These are phyloP conservation scores for Coryphaenoides rupestris DNA, from an alignment of 2,113 vertebrate species.

Conservation along the genomic window DNA sequence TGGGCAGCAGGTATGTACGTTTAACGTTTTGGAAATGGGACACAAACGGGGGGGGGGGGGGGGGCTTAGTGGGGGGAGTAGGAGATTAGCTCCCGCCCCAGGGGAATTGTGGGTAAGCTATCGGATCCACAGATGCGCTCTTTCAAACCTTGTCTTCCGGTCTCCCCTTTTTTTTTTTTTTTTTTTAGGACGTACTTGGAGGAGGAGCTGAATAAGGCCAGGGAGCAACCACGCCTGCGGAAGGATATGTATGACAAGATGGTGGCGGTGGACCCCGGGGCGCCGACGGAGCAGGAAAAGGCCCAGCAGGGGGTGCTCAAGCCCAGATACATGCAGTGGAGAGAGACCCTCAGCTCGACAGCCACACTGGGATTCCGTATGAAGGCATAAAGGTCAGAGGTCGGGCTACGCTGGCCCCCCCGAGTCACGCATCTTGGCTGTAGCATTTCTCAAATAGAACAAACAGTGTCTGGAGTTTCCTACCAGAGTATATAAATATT, in stretches of 20 bases:
- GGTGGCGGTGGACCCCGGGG: conserved; percentile 83
- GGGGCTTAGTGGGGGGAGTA: background rate
- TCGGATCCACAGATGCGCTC: background rate
- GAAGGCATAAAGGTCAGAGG: conserved; percentile 85
- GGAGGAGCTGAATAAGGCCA: conserved; percentile 84
- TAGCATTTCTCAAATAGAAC: too few relatives aligned
- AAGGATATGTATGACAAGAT: conserved; percentile 92
- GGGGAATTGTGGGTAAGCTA: too few relatives aligned
- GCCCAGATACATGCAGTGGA: conserved; percentile 91
- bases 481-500: conserved; percentile 21
- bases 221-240: conserved; percentile 78
- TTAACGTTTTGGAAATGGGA: background rate
- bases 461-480: too few relatives aligned
- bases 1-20: conserved; percentile 83
- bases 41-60: background rate
- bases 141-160: background rate
- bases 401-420: background rate
- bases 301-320: conserved; percentile 80
- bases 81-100: background rate
- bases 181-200: conserved; percentile 83
- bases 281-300: conserved; percentile 80
- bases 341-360: conserved; percentile 86
- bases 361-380: conserved; percentile 87
- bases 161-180: background rate
- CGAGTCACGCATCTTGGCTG: too few relatives aligned